Percentiles rank a stretch among this genome's conserved stretches.
phyloP scores from a whole-genome alignment of 92 coral and sea anemone genomes.

The Isaurus tuberculatus region DNA sequence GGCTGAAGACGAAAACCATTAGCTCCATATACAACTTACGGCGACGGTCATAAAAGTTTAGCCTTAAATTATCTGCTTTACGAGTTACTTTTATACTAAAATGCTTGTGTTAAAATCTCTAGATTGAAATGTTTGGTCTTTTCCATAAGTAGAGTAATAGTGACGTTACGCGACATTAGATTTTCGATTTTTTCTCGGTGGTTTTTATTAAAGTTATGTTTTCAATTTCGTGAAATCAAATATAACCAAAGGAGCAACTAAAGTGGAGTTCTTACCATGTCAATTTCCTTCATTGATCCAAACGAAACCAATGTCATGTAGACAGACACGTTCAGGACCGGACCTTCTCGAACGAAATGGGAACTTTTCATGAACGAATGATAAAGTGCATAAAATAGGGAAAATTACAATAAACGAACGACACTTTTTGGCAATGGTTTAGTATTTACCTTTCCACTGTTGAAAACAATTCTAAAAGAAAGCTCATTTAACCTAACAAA shows the following conservation, averaged over 20 bases:
- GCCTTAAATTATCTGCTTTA: too few relatives aligned
- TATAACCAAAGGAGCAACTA: background rate
- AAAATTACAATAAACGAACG: background rate
- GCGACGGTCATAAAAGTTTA: too few relatives aligned
- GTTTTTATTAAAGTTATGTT: background rate
- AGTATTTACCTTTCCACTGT: background rate
- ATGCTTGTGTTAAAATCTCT: too few relatives aligned
- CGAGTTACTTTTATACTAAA: too few relatives aligned
- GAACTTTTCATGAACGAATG: background rate
- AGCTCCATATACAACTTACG: too few relatives aligned
- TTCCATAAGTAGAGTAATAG: too few relatives aligned
- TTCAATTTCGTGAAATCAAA: background rate
- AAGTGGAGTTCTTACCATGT: constrained; percentile 75
- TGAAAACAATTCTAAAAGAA: too few relatives aligned
- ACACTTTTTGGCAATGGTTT: background rate
- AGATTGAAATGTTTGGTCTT: too few relatives aligned
- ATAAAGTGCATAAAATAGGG: background rate
- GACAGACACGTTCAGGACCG: constrained; percentile 78
- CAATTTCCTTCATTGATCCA: constrained; percentile 86
- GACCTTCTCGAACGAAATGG: constrained; percentile 53
- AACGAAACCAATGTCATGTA: constrained; percentile 92
- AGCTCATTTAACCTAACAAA: too few relatives aligned
- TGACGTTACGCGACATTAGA: too few relatives aligned
- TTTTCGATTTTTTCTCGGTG: too few relatives aligned
- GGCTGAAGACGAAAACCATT: too few relatives aligned